A percentile compares a stretch with the other conserved stretches of the same genome.
Conservation (phyloP, 2,888 invertebrate species). For the Plusia festucae region DNA sequence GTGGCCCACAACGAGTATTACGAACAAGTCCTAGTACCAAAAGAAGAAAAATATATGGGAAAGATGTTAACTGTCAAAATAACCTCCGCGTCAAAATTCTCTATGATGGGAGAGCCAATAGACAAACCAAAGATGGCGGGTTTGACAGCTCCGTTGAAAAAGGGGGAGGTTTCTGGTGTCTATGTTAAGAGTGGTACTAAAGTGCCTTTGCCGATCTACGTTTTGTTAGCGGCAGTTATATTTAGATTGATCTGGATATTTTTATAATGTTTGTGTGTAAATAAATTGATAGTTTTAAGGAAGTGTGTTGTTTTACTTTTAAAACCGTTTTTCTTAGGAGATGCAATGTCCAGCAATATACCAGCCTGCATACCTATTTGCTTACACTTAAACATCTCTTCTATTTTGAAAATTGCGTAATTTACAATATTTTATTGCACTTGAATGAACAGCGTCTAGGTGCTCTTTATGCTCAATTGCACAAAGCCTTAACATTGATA, state of each 20-base stretch:
- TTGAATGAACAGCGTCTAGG: too few species aligned
- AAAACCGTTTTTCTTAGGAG: too few species aligned
- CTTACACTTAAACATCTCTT: background rate
- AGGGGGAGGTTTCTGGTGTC: conserved; percentile 89
- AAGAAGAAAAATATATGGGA: conserved; percentile 93
- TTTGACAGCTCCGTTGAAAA: conserved; percentile 86
- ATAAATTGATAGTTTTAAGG: conserved; percentile 53
- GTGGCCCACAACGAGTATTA: conserved; percentile 99
- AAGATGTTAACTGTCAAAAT: conserved; percentile 95
- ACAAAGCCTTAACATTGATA: background rate
- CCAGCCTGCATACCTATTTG: background rate
- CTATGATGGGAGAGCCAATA: conserved; percentile 92
- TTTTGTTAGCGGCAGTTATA: conserved; percentile 79
- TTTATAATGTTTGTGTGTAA: conserved; percentile 65
- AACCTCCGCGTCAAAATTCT: conserved; percentile 92
- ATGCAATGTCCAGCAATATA: too few species aligned
- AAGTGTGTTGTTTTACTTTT: conserved; percentile 31
- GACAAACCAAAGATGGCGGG: conserved; percentile 88
- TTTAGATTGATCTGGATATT: conserved; percentile 82
- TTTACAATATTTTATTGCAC: too few species aligned
- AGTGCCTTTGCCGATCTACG: conserved; percentile 74
- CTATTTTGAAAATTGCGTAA: too few species aligned
- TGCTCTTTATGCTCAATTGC: background rate
- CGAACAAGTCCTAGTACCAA: conserved; percentile 96
- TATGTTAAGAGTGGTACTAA: conserved; percentile 60